Base-by-base conservation (phyloP, 2,888 invertebrate species). In the Biston stratarius region DNA sequence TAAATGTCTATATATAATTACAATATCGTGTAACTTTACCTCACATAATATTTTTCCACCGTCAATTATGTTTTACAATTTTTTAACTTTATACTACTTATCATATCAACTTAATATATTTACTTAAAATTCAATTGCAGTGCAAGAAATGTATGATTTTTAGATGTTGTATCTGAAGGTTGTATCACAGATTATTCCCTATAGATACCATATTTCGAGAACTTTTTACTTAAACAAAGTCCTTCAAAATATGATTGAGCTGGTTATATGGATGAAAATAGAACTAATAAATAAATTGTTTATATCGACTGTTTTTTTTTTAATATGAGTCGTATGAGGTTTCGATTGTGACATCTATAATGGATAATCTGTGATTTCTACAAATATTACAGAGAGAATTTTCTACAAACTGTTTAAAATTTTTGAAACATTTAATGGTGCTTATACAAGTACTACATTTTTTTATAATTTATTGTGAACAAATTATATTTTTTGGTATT, bases 401-500 rank as follows among this genome's bases (percentile, higher is more conserved):
- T 49, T 55, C n/a, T 33, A 47, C 44, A 61, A 60, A 56, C 45
- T 67, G 38, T 62, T 67, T 61, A 61, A 53, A 24, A 57, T 6
- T 34, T 57, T 69, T 55, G 60, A 63, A 63, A 64, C 66, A 64
- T 69, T 0, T 66, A 57, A 52, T 0, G 63, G 51, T 68, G 67
- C 61, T 58, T 55, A 40, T 70, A 70, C 67, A 67, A 67, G 62
- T 47, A 55, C 40, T 56, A 69, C 61, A 60, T 49, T 74, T 24
- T 40, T 74, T 70, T 64, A 65, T 73, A 67, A 60, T 72, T 71
- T 74, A 74, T 74, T 71, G 61, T 59, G 62, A 71, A 58, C 67
- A 69, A 59, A 55, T 57, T 58, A n/a, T 69, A 71, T 64, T 62
- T n/a, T 73, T 69, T 72, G 64, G 70, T 70, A 70, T 75, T 80